Evolutionary conservation across 2,797 vertebrate species (phyloP).

Genomic region (Microctenopoma stevenorrisi): DNA sequence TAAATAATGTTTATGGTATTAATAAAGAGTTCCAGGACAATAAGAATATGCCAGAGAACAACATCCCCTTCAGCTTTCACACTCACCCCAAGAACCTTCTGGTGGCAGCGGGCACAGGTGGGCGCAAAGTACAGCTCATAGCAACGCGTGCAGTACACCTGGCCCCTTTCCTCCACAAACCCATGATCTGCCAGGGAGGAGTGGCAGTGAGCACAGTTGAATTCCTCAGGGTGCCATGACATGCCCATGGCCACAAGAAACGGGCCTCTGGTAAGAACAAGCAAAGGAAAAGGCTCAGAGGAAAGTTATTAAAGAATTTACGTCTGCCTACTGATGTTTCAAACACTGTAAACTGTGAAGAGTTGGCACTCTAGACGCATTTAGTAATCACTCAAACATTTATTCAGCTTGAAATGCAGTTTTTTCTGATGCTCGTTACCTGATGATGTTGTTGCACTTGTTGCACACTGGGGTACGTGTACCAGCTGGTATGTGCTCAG

Average conservation of each 20-base stretch:
- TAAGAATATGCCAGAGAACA: neutral
- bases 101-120: conserved; percentile 89
- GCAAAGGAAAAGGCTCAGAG: conserved; percentile 1
- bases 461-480: conserved; percentile 95
- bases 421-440: conserved; percentile 76
- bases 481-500: conserved; percentile 94
- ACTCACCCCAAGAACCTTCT: conserved; percentile 96
- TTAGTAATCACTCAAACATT: neutral
- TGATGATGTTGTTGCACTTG: conserved; percentile 92
- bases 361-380: neutral
- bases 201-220: conserved; percentile 93
- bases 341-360: neutral
- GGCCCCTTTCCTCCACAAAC: conserved; percentile 95
- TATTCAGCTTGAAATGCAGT: neutral
- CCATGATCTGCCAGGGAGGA: conserved; percentile 90
- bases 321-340: neutral
- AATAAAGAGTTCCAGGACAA: neutral
- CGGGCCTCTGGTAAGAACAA: conserved; percentile 86
- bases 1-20: neutral
- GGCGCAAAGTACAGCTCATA: conserved; percentile 97
- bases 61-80: neutral
- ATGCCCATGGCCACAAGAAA: conserved; percentile 97
- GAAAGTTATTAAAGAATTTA: neutral
- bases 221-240: conserved; percentile 98
- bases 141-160: conserved; percentile 91